These are phyloP conservation scores for Aphodius granarius DNA, from an alignment of 2,888 invertebrate species.

Conservation along the genomic window DNA sequence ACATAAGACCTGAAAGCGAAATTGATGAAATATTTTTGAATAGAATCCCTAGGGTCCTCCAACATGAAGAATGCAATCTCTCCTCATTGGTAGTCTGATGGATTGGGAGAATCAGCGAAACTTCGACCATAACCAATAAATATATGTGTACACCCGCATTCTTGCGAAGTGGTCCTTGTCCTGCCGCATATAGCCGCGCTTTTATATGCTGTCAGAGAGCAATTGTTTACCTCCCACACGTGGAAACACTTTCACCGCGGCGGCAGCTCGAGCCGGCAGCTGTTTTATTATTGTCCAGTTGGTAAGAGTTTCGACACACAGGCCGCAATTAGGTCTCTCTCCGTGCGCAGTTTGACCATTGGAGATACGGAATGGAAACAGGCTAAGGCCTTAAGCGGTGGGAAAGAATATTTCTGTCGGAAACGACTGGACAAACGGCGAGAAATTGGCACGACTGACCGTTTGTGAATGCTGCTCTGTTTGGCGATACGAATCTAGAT, in stretches of 20 bases:
- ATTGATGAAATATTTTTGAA: too few species aligned
- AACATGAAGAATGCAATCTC: background rate
- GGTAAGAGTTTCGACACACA: background rate
- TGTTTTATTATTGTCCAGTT: background rate
- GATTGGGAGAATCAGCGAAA: background rate
- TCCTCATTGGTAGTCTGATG: background rate
- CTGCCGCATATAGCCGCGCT: background rate
- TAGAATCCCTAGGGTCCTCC: too few species aligned
- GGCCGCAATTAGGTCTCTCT: background rate
- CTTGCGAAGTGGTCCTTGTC: background rate
- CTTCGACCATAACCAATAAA: background rate
- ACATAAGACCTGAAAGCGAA: too few species aligned
- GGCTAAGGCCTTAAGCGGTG: background rate
- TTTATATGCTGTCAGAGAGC: background rate
- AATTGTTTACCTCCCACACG: background rate
- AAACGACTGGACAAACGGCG: background rate
- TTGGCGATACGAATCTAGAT: background rate
- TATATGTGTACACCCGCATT: background rate
- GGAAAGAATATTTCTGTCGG: background rate
- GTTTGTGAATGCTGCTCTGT: background rate
- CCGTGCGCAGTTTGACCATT: background rate
- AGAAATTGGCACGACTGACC: background rate
- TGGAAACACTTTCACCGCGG: background rate
- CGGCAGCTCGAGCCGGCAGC: background rate
- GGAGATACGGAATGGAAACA: background rate